phyloP scores from a whole-genome alignment of 2,797 vertebrate species.

The Furcifer pardalis region DNA sequence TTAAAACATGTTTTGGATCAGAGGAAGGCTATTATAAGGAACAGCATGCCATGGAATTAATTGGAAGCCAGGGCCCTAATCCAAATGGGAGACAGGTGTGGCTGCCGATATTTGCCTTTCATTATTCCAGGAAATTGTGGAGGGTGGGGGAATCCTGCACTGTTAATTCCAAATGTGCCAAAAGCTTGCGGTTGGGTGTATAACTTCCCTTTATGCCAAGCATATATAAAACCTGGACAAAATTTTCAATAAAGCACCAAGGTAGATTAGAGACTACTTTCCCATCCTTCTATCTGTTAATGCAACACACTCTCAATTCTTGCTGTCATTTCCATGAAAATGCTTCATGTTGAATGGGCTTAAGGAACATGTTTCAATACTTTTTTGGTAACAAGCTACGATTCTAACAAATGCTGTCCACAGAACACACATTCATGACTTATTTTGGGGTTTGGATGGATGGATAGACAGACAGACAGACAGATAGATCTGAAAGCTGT shows the following conservation, averaged over 20 bases:
- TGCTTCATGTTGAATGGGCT: background rate
- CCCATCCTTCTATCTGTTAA: background rate
- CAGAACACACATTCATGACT: no score
- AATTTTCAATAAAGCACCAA: background rate
- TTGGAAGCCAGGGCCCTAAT: conserved; percentile 39
- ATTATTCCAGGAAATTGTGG: background rate
- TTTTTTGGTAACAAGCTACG: no score
- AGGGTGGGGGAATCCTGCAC: background rate
- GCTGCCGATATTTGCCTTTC: background rate
- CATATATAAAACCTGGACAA: background rate
- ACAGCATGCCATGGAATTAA: conserved; percentile 55
- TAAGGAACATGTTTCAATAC: background rate
- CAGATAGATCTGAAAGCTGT: no score
- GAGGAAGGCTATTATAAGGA: conserved; percentile 36
- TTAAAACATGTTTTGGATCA: conserved; percentile 30
- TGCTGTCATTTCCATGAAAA: background rate
- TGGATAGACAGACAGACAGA: no score
- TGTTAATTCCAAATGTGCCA: no score
- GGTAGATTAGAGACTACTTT: background rate
- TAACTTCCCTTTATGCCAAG: no score
- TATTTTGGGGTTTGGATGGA: no score
- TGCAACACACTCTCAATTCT: background rate
- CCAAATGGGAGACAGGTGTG: conserved; percentile 12
- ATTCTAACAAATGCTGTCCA: no score
- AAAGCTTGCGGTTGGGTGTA: background rate